Evolutionary conservation across 2,888 invertebrate genomes (phyloP).

Genomic region (Mycalesis mineus): DNA sequence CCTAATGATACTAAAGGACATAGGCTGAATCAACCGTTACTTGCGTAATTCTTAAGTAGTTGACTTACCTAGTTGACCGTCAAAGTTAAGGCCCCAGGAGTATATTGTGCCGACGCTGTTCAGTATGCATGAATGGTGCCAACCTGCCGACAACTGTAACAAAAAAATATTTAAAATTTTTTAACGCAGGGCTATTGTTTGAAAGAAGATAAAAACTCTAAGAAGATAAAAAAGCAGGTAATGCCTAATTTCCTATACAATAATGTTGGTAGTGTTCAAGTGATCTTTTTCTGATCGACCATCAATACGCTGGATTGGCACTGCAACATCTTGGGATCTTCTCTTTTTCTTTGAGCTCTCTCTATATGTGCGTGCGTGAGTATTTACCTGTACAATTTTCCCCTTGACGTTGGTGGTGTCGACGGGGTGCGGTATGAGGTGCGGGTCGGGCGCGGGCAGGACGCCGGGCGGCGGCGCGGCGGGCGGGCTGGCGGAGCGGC

Average conservation of each 20-base stretch:
- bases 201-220: too few relatives aligned
- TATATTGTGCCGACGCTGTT: conserved; percentile 85
- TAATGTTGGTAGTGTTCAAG: too few relatives aligned
- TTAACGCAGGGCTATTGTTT: too few relatives aligned
- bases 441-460: conserved; percentile 43
- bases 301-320: too few relatives aligned
- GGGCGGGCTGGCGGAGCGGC: conserved; percentile 46
- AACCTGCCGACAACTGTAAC: conserved; percentile 82
- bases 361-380: not conserved
- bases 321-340: too few relatives aligned
- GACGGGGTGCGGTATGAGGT: conserved; percentile 80
- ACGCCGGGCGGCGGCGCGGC: conserved; percentile 27
- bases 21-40: too few relatives aligned
- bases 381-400: conserved; percentile 78
- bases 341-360: too few relatives aligned
- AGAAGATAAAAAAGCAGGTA: too few relatives aligned
- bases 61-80: conserved; percentile 88
- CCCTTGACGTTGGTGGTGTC: conserved; percentile 81
- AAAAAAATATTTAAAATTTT: too few relatives aligned
- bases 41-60: not conserved
- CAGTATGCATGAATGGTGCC: conserved; percentile 88
- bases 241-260: too few relatives aligned
- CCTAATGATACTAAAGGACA: too few relatives aligned
- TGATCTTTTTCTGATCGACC: too few relatives aligned
- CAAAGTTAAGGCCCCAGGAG: conserved; percentile 93